These are phyloP conservation scores for Aplodontia rufa DNA, from an alignment of 2,113 vertebrate species.

Conservation along the genomic window DNA sequence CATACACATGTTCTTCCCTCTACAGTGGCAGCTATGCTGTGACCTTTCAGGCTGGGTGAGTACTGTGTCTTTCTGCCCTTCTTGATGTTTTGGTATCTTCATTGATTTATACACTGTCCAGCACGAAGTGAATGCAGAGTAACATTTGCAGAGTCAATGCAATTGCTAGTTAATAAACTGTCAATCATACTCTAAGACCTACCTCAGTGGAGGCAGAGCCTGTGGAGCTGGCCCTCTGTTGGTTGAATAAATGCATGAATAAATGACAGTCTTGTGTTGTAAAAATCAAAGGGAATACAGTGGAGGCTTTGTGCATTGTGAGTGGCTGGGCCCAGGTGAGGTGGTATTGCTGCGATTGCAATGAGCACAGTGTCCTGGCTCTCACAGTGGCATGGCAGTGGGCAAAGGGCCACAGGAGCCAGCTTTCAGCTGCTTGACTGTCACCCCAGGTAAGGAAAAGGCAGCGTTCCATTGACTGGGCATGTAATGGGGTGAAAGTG, in stretches of 20 bases:
- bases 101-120: background rate
- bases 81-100: background rate
- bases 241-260: background rate
- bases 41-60: background rate
- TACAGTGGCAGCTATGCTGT: background rate
- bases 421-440: slow-evolving; percentile 80
- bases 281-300: slow-evolving; percentile 21
- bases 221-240: background rate
- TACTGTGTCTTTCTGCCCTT: background rate
- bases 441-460: slow-evolving; percentile 82
- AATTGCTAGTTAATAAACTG: background rate
- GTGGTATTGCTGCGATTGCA: background rate
- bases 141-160: background rate
- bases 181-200: background rate
- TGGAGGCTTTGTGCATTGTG: background rate
- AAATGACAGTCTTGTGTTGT: background rate
- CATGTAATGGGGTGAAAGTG: slow-evolving; percentile 84
- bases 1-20: background rate
- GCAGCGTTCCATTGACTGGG: slow-evolving; percentile 82
- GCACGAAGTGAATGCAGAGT: background rate
- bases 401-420: slow-evolving; percentile 64
- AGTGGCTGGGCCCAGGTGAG: background rate
- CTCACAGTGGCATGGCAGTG: background rate
- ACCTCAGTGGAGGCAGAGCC: background rate
- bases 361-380: background rate